Evolutionary conservation across 2,888 invertebrate species (phyloP), one percentile per base, ranked within the genome.

Genomic region (Tetramorium bicarinatum): DNA sequence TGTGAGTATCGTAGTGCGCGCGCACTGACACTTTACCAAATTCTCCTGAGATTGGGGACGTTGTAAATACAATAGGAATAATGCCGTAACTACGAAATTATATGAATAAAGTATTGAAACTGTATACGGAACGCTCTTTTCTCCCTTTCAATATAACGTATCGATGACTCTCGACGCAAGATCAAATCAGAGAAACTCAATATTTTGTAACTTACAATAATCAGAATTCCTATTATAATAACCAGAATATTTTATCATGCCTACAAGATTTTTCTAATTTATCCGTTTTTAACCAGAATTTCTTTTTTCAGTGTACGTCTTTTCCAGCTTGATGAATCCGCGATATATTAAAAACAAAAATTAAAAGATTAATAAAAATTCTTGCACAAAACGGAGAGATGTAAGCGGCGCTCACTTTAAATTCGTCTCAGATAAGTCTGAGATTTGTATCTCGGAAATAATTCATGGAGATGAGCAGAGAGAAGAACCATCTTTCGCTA

Each of bases 21-120:
- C 81, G 84, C 83, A 86, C 85, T 87, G 85, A 89, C 91, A 90
- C 89, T 87, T 89, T 90, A 87, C 88, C 81, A 88, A 88, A 79
- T 84, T 90, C 89, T 87, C 76, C 83, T 62, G 72, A 64, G 62
- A 87, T 80, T 54, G 85, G 82, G 88, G 87, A 87, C 80, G 88
- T 80, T 93, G 92, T 93, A 93, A 91, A 93, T 92, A 93, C 71
- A 87, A 54, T 93, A 92, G 92, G 83, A 83, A 87, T 93, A 91
- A 92, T 89, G 92, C 87, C 90, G 83, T 90, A 90, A 90, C 87
- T 91, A 90, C 90, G 79, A 92, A 91, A 92, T 93, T 92, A 91
- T 91, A 92, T 88, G 91, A 93, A 92, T 93, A 93, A 93, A 92
- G 83, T 91, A 92, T 86, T 88, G 84, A 89, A 89, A 91, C 90